Evolutionary conservation across 2,113 vertebrate species (phyloP).

Genomic region (Guaruba guarouba): DNA sequence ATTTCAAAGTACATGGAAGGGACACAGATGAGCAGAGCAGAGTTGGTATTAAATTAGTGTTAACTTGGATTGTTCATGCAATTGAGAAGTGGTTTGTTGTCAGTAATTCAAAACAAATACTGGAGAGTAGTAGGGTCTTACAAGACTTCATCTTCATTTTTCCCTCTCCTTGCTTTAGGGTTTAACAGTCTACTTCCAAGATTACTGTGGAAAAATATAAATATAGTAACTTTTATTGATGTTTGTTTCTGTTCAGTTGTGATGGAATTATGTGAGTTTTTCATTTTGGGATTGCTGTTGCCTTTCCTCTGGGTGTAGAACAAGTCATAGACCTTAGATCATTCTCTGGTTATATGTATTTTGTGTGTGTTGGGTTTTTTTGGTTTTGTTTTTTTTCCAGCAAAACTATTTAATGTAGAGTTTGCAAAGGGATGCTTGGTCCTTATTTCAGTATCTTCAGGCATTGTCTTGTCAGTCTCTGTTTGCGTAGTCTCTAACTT

Average conservation of each 20-base stretch:
- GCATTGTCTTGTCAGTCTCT: neutral
- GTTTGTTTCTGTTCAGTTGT: neutral
- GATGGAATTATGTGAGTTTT: neutral
- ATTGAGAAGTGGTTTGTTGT: neutral
- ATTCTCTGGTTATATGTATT: neutral
- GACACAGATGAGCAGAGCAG: accelerated
- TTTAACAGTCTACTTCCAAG: neutral
- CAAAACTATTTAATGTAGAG: neutral
- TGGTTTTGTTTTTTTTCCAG: neutral
- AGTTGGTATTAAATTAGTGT: neutral
- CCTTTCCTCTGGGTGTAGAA: neutral
- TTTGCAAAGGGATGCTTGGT: neutral
- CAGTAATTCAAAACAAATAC: neutral
- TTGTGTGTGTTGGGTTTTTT: neutral
- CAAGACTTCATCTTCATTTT: neutral
- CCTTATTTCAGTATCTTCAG: neutral
- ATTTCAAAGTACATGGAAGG: neutral
- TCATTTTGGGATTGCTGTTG: neutral
- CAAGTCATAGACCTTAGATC: neutral
- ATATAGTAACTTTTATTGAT: neutral
- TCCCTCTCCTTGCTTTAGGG: neutral
- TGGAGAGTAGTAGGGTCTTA: neutral
- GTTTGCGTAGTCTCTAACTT: neutral
- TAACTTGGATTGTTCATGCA: neutral
- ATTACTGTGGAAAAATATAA: neutral